phyloP scores from a whole-genome alignment of 2,888 invertebrate genomes.

The Drosophila paracracens region DNA sequence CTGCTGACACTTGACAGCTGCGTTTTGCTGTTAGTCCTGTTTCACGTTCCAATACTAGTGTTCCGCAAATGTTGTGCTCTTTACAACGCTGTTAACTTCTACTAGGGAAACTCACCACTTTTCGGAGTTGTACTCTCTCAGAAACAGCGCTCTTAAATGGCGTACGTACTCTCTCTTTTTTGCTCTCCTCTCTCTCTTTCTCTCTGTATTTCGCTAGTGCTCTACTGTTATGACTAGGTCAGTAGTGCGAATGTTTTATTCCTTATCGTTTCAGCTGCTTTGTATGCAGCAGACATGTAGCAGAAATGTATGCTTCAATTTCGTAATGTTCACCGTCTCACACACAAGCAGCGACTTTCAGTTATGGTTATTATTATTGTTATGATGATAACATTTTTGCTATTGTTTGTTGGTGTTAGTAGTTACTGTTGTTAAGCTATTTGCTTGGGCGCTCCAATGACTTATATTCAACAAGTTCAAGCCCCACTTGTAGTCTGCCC shows the following conservation, averaged over 20 bases:
- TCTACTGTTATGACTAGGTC: conserved; percentile 73
- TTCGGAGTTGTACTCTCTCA: conserved; percentile 72
- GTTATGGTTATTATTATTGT: conserved; percentile 76
- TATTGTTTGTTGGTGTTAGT: conserved; percentile 22
- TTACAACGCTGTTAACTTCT: conserved; percentile 63
- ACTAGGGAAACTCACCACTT: conserved; percentile 64
- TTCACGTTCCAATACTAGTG: conserved; percentile 41
- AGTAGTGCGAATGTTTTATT: conserved; percentile 71
- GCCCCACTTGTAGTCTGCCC: conserved; percentile 23
- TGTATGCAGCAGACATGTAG: conserved; percentile 47
- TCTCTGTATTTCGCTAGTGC: conserved; percentile 7
- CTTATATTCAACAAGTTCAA: conserved; percentile 26
- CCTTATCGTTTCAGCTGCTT: conserved; percentile 44
- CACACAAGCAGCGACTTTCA: conserved; percentile 43
- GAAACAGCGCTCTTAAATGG: conserved; percentile 52
- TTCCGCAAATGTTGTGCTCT: conserved; percentile 27
- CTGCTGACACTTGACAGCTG: conserved; percentile 5
- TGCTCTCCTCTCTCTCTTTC: conserved; percentile 12
- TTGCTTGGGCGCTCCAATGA: conserved; percentile 43
- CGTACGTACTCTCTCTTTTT: not conserved
- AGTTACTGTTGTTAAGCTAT: conserved; percentile 41
- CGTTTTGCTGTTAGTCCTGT: conserved; percentile 30
- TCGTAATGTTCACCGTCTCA: conserved; percentile 37
- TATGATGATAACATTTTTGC: conserved; percentile 67
- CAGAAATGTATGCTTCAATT: conserved; percentile 60